Base-by-base conservation (phyloP, 2,888 invertebrate genomes). In the Eristalis intricaria region DNA sequence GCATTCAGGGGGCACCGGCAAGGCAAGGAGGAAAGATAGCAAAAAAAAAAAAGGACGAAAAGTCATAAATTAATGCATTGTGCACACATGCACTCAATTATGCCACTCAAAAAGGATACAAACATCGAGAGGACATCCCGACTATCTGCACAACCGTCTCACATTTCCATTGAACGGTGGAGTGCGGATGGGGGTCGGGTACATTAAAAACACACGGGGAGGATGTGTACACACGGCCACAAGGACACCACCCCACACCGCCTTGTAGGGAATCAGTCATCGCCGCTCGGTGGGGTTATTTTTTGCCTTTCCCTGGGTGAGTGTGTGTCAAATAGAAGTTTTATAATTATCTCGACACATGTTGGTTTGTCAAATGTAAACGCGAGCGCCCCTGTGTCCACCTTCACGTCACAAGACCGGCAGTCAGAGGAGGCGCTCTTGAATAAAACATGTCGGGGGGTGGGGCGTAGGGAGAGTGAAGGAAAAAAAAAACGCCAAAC, bases 81-180 rank as follows among this genome's bases (percentile, higher is more conserved):
- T 84, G 84, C 84, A 87, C 84, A 87, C 84, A 87, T 84, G 84
- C 87, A 87, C 87, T 87, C 84, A 87, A 87, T 87, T 87, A 87
- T 87, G 87, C 76, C 87, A 73, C 87, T 87, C 87, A 43, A 76
- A 80, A 80, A 84, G 79, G 87, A 87, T 84, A 69, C 87, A 87
- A 84, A 80, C 73, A 84, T 79, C 68, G 66, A 75, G 58, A 74
- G 82, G 50, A 50, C 22, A 64, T 77, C 32, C 68, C 70, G 23
- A 61, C 58, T 77, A 50, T 64, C 65, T 38, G 70, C 63, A 69
- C 77, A 85, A 85, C 70, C 79, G 58, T 70, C 75, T 79, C 86
- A 68, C 61, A 76, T 79, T n/a, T 71, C 78, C 86, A 74, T 74
- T 75, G 50, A 66, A 79, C 79, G 64, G 64, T 32, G 32, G 32